These are phyloP conservation scores for Hirtodrosophila duncani DNA, from an alignment of 2,888 invertebrate species.

Conservation along the genomic window DNA sequence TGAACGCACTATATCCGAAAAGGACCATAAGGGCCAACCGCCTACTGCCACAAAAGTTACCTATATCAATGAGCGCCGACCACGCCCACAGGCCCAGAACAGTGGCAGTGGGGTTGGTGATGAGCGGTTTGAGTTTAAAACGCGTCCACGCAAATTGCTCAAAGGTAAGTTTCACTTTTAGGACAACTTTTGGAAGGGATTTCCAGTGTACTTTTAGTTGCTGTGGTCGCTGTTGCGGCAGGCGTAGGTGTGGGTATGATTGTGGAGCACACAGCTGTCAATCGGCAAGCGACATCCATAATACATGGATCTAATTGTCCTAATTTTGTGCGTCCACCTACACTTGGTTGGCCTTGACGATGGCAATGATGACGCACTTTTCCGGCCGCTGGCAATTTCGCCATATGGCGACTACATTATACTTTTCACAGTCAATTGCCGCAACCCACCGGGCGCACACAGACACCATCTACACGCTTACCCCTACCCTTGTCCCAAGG, in stretches of 20 bases:
- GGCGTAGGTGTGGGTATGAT: slow-evolving; percentile 25
- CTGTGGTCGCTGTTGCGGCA: slow-evolving; percentile 44
- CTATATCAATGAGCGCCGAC: slow-evolving; percentile 77
- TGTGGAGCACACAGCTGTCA: too few species aligned
- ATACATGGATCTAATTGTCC: background rate
- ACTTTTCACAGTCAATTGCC: slow-evolving; percentile 16
- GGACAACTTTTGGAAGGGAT: slow-evolving; percentile 1
- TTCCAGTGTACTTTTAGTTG: slow-evolving; percentile 40
- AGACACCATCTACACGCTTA: too few species aligned
- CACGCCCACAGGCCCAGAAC: slow-evolving; percentile 65
- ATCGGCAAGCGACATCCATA: background rate
- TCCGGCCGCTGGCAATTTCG: slow-evolving; percentile 22
- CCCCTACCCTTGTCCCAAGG: too few species aligned
- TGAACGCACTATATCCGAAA: slow-evolving; percentile 76
- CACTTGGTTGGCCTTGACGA: background rate
- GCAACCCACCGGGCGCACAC: slow-evolving; percentile 6
- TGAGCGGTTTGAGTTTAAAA: slow-evolving; percentile 77
- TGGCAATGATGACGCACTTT: slow-evolving; percentile 47
- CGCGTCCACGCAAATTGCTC: slow-evolving; percentile 76
- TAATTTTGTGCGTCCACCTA: background rate
- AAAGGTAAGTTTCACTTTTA: slow-evolving; percentile 67
- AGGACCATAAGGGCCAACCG: slow-evolving; percentile 45
- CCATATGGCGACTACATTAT: slow-evolving; percentile 35
- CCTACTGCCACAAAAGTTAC: slow-evolving; percentile 75
- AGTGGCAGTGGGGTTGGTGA: slow-evolving; percentile 46